Percentiles rank a stretch among this genome's conserved stretches.
Conservation (phyloP, 2,113 vertebrate genomes). For the Rhynchomys soricoides region DNA sequence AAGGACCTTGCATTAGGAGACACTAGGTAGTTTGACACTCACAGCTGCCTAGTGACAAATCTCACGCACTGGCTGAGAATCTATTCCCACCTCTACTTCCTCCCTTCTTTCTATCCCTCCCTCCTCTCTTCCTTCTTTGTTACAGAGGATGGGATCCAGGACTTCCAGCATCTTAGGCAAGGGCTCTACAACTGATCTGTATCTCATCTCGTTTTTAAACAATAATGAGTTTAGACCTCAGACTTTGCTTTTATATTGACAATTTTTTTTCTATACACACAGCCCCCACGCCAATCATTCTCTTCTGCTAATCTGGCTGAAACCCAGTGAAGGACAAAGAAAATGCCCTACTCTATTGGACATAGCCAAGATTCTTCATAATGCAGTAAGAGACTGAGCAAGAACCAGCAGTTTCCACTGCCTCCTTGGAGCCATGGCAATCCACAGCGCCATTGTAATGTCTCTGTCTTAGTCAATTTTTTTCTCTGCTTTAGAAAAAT, state of each 20-base stretch:
- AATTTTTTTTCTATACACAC: background rate
- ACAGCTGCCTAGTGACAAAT: background rate
- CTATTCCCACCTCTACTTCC: no score
- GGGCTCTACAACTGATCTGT: background rate
- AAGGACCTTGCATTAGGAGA: background rate
- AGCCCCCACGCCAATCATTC: background rate
- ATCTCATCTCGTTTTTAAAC: background rate
- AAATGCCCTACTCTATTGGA: background rate
- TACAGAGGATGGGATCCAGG: background rate
- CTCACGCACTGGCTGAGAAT: background rate
- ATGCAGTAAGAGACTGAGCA: background rate
- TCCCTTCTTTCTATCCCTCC: background rate
- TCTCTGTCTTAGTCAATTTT: background rate
- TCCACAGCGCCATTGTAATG: background rate
- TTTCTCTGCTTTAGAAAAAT: background rate
- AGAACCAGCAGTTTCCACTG: background rate
- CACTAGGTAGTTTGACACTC: background rate
- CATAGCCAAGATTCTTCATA: background rate
- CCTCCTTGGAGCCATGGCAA: no score
- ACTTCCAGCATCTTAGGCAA: background rate
- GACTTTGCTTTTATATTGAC: background rate
- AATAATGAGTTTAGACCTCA: background rate
- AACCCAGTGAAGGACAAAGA: background rate
- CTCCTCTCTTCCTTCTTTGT: background rate
- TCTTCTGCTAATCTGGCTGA: conserved; percentile 7